phyloP scores from a whole-genome alignment of 1,140 invertebrate species.

The Platyscapa corneri region DNA sequence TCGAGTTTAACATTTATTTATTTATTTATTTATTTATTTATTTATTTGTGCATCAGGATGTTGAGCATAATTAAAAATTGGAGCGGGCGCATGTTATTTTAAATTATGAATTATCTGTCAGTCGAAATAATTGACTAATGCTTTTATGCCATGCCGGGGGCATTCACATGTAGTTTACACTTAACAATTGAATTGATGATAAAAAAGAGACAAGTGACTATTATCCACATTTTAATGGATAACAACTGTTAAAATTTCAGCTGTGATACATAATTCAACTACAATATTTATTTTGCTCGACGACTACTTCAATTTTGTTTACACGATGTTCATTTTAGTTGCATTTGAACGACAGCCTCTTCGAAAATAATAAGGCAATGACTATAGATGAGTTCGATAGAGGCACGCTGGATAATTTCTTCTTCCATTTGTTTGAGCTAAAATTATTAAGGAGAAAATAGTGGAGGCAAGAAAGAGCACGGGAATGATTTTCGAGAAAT shows the following conservation, averaged over 20 bases:
- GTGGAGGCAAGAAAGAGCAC: background rate
- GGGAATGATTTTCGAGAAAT: background rate
- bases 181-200: background rate
- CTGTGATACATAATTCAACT: background rate
- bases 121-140: background rate
- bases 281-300: background rate
- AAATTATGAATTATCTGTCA: background rate
- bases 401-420: background rate
- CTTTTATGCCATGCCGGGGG: too few relatives aligned
- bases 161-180: background rate
- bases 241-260: background rate
- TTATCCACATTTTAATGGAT: background rate
- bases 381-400: background rate
- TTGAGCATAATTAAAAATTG: background rate
- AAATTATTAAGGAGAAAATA: conserved; percentile 12
- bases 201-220: background rate
- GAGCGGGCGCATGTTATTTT: background rate
- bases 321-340: background rate
- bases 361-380: background rate
- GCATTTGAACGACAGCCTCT: background rate
- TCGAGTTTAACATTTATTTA: background rate
- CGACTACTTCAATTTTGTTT: background rate
- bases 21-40: too few relatives aligned
- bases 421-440: background rate
- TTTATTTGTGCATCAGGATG: background rate